Conservation (phyloP, 2,888 invertebrate species). For the Agriopis aurantiaria region DNA sequence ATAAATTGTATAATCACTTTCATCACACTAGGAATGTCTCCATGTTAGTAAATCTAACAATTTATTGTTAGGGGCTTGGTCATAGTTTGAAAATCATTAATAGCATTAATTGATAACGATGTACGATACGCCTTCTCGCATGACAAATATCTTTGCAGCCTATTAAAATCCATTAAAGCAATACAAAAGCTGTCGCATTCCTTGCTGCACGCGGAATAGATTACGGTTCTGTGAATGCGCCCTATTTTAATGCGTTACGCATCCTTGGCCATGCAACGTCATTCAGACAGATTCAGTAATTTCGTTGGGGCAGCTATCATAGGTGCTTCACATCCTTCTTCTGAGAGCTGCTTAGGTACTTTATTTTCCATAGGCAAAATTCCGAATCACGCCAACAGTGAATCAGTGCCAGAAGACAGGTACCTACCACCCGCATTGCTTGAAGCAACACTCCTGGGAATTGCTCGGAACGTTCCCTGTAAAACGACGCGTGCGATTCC, state of each 20-base stretch:
- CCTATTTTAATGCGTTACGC: conserved; percentile 44
- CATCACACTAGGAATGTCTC: no score
- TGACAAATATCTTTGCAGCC: conserved; percentile 45
- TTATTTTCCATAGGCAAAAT: no score
- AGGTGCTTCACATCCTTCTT: no score
- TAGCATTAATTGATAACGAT: conserved; percentile 32
- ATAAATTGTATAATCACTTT: no score
- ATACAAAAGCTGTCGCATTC: conserved; percentile 56
- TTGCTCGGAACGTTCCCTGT: no score
- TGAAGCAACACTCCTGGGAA: no score
- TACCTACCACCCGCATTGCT: no score
- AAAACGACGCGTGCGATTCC: no score
- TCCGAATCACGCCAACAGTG: no score
- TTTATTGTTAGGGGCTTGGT: conserved; percentile 14
- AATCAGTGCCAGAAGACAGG: no score
- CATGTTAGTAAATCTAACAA: neutral
- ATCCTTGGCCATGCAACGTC: conserved; percentile 54
- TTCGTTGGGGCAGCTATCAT: neutral
- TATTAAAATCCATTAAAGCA: conserved; percentile 53
- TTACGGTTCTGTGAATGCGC: conserved; percentile 56
- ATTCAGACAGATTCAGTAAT: neutral
- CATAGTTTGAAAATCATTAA: neutral
- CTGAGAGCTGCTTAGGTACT: no score
- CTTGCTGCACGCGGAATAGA: conserved; percentile 46
- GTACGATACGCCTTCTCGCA: conserved; percentile 37